Conservation (phyloP, 2,797 vertebrate species). For the Sciurus vulgaris region DNA sequence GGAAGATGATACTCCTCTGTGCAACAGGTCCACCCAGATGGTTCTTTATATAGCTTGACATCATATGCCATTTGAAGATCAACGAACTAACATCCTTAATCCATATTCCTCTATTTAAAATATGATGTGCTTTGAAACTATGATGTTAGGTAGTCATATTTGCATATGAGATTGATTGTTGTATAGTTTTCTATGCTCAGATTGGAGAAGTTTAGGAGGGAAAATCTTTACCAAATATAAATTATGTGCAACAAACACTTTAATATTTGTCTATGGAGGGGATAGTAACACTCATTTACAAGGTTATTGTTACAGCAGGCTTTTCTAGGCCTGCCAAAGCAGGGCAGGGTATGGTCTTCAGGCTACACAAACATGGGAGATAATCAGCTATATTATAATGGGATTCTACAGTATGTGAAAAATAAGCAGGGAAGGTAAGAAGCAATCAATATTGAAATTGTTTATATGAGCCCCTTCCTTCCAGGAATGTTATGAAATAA, state of each 20-base stretch:
- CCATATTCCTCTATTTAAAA: background rate
- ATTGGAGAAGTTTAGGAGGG: slow-evolving; percentile 17
- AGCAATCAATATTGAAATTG: slow-evolving; percentile 45
- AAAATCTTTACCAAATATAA: slow-evolving; percentile 47
- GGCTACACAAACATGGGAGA: background rate
- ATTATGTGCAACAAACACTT: slow-evolving; percentile 47
- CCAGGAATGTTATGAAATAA: background rate
- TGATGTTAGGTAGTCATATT: slow-evolving; percentile 19
- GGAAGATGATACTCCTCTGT: slow-evolving; percentile 38
- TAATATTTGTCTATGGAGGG: background rate
- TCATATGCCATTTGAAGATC: slow-evolving; percentile 7
- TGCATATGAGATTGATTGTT: background rate
- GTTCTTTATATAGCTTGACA: slow-evolving; percentile 3
- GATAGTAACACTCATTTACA: slow-evolving; percentile 13
- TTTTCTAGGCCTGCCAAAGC: slow-evolving; percentile 37
- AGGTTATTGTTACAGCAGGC: background rate
- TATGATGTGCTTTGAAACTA: slow-evolving; percentile 41
- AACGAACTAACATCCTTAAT: background rate
- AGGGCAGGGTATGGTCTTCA: background rate
- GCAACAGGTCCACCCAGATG: slow-evolving; percentile 10
- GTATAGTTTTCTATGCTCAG: slow-evolving; percentile 23
- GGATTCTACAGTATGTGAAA: slow-evolving; percentile 48
- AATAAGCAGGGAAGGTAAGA: slow-evolving; percentile 8
- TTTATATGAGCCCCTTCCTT: background rate
- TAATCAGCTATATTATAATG: slow-evolving; percentile 29